These are phyloP conservation scores for Phocoena sinus DNA, from an alignment of 2,113 vertebrate species.

Conservation along the genomic window DNA sequence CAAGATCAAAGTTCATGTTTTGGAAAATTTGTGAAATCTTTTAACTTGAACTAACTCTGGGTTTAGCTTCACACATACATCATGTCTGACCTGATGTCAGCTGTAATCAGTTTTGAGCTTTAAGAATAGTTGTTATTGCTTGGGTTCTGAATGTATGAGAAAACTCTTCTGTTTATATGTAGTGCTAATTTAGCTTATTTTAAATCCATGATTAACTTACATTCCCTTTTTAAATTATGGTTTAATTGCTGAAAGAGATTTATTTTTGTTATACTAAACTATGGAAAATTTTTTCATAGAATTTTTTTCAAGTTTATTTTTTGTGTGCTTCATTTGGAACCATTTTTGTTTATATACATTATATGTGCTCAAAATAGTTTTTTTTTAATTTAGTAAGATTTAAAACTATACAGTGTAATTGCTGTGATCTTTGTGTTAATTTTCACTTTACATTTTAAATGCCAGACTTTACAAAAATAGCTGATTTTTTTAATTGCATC, in stretches of 20 bases:
- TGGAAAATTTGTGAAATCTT: conserved; percentile 58
- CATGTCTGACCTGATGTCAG: conserved; percentile 65
- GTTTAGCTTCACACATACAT: conserved; percentile 69
- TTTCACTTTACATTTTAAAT: conserved; percentile 61
- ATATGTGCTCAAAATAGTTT: conserved; percentile 52
- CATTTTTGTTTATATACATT: conserved; percentile 57
- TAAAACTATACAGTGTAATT: conserved; percentile 47
- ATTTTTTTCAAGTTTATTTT: conserved; percentile 67
- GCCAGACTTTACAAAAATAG: conserved; percentile 54
- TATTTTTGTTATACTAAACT: conserved; percentile 67
- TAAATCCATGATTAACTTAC: conserved; percentile 48
- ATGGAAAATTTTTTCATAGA: conserved; percentile 56
- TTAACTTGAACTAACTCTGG: conserved; percentile 70
- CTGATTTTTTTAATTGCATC: conserved; percentile 28
- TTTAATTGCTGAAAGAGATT: conserved; percentile 68
- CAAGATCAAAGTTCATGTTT: conserved; percentile 57
- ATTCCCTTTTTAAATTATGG: conserved; percentile 67
- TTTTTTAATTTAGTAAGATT: conserved; percentile 43
- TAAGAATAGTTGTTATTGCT: conserved; percentile 70
- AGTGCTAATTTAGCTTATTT: conserved; percentile 69
- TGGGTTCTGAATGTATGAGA: conserved; percentile 66
- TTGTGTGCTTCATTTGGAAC: conserved; percentile 60
- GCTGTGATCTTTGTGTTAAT: conserved; percentile 40
- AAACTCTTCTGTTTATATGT: conserved; percentile 64
- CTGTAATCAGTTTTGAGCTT: conserved; percentile 63